Percentiles rank a stretch among this genome's conserved stretches.
Evolutionary conservation across 1,140 invertebrate genomes (phyloP).

Genomic region (Trichonephila clavipes): DNA sequence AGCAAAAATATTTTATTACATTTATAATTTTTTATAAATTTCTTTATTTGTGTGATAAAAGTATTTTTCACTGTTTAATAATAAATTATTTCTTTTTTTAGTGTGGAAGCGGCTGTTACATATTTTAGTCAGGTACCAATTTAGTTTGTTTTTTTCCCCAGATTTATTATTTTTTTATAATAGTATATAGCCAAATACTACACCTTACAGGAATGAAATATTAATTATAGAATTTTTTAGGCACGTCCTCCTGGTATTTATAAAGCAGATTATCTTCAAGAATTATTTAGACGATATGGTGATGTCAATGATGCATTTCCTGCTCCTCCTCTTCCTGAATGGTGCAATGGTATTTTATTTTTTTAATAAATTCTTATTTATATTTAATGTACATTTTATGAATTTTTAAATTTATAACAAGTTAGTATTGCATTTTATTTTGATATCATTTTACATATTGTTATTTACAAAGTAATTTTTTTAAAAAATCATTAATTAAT

Average conservation of each 20-base stretch:
- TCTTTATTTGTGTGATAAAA: too few species aligned
- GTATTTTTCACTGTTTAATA: too few species aligned
- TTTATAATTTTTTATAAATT: too few species aligned
- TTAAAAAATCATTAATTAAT: neutral
- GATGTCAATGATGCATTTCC: slow-evolving; percentile 86
- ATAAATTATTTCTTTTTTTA: slow-evolving; percentile 81
- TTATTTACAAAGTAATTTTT: too few species aligned
- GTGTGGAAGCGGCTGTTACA: slow-evolving; percentile 89
- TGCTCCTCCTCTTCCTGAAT: slow-evolving; percentile 89
- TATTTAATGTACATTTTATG: too few species aligned
- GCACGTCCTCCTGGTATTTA: slow-evolving; percentile 86
- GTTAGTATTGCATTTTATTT: too few species aligned
- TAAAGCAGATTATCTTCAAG: slow-evolving; percentile 85
- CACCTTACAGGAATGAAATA: slow-evolving; percentile 81
- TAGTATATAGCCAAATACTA: neutral
- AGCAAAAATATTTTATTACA: too few species aligned
- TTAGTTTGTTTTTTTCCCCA: neutral
- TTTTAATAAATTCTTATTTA: neutral
- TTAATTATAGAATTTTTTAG: slow-evolving; percentile 79
- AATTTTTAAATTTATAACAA: too few species aligned
- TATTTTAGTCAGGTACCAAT: slow-evolving; percentile 87
- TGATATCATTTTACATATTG: too few species aligned
- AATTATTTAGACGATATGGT: slow-evolving; percentile 87
- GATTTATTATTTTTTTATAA: neutral
- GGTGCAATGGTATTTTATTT: slow-evolving; percentile 84